Evolutionary conservation across 1,140 invertebrate genomes (phyloP), one percentile per base, ranked within the genome.

Genomic region (Zaprionus gabonicus): DNA sequence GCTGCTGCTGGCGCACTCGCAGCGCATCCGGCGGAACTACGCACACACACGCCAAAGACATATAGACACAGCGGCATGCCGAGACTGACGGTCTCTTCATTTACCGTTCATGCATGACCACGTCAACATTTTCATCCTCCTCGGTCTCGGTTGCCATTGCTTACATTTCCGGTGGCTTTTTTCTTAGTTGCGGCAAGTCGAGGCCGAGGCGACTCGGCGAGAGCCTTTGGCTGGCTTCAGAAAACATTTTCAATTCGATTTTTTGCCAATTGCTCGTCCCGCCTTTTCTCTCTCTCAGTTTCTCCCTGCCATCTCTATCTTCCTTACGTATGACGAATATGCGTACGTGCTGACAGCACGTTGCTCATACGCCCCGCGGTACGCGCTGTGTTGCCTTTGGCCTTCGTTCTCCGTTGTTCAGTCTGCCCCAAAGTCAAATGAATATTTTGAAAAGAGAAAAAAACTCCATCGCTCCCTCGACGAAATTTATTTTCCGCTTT

Each of bases 101-200:
- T 82, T 73, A 81, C 51, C 65, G 78, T 90, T 88, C 78, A 88
- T 88, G 84, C 84, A 88, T 88, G 81, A 81, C 78, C 78, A 88
- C 60, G 72, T 78, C 84, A 74, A 67, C 70, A 75, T 65, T 84
- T 87, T 82, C 68, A 60, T 71, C 71, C 67, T 77, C n/a, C n/a
- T 82, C 82, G 76, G 25, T 77, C 73, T 79, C 64, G 65, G 63
- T 57, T 76, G 63, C 58, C 81, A 71, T 71, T 72, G 84, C 71
- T 84, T 88, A 79, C 85, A 81, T 71, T 88, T 88, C 85, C 85
- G 84, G 57, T 82, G 78, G 57, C 78, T 71, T 81, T 69, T 75
- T 78, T 65, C 59, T 76, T 36, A 25, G 41, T 31, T 34, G 53
- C 64, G 77, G 41, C 66, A 51, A 82, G 66, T 66, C 58, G 65